Percentiles rank a stretch among this genome's conserved stretches.
These are phyloP conservation scores for Aphodius sticticus DNA, from an alignment of 2,888 invertebrate genomes.

Conservation along the genomic window DNA sequence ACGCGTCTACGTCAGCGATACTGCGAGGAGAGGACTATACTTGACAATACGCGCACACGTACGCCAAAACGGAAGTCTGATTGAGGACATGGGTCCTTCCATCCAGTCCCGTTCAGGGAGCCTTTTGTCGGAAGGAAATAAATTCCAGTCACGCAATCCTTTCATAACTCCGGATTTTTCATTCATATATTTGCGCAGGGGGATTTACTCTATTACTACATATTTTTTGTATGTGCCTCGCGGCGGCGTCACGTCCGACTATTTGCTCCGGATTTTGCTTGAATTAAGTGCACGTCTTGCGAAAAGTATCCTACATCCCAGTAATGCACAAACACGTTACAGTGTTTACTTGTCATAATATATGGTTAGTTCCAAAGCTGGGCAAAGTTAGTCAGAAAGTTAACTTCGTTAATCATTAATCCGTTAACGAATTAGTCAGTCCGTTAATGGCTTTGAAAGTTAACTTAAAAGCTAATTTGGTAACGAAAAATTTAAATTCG, in stretches of 20 bases:
- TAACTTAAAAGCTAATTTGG: no score
- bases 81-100: neutral
- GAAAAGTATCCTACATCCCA: neutral
- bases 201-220: neutral
- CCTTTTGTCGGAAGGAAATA: constrained; percentile 4
- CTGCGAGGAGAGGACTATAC: neutral
- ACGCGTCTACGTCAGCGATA: constrained; percentile 4
- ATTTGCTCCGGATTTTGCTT: neutral
- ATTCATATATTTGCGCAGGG: constrained; percentile 19
- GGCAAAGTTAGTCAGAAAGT: no score
- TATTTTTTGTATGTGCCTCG: constrained; percentile 4
- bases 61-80: neutral
- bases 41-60: neutral
- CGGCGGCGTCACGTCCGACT: neutral
- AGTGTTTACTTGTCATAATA: neutral
- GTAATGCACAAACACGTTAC: neutral
- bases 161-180: constrained; percentile 18
- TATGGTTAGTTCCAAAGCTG: no score
- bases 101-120: neutral
- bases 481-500: no score
- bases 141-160: constrained; percentile 24
- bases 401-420: no score
- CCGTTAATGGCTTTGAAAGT: no score
- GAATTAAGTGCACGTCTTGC: neutral
- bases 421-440: no score